Conservation (phyloP, 2,797 vertebrate genomes). For the Anguilla megastoma region DNA sequence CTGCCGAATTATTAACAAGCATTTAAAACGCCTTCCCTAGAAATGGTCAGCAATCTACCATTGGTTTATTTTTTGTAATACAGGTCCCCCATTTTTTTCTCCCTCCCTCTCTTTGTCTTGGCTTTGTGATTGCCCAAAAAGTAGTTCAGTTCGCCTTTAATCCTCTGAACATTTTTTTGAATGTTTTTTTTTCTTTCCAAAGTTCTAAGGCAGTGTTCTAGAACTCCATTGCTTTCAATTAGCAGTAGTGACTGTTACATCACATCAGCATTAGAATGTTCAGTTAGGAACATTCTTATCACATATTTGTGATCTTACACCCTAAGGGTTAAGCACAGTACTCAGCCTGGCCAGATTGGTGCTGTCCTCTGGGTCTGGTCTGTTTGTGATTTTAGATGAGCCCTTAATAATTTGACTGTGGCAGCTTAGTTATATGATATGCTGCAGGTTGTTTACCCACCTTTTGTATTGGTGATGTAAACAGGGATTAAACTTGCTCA, state of each 20-base stretch:
- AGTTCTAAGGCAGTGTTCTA: no score
- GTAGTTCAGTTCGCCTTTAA: not conserved
- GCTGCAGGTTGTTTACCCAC: not conserved
- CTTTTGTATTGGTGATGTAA: not conserved
- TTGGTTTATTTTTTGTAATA: not conserved
- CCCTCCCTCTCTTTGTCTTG: not conserved
- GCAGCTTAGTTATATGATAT: not conserved
- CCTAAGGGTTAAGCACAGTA: not conserved
- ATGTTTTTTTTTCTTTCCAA: no score
- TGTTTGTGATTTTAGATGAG: not conserved
- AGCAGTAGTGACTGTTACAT: no score
- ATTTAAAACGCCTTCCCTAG: not conserved
- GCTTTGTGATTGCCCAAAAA: not conserved
- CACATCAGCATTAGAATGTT: no score
- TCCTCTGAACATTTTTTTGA: no score
- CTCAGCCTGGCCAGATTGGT: not conserved
- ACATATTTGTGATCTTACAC: no score
- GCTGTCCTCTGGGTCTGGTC: not conserved
- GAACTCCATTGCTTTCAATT: no score
- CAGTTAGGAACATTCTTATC: no score
- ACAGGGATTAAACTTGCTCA: not conserved
- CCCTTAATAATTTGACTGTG: not conserved
- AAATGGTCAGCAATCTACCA: not conserved
- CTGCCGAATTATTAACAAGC: not conserved
- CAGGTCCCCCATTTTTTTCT: no score